Evolutionary conservation across 2,888 invertebrate genomes (phyloP).

Genomic region (Micropterix aruncella): DNA sequence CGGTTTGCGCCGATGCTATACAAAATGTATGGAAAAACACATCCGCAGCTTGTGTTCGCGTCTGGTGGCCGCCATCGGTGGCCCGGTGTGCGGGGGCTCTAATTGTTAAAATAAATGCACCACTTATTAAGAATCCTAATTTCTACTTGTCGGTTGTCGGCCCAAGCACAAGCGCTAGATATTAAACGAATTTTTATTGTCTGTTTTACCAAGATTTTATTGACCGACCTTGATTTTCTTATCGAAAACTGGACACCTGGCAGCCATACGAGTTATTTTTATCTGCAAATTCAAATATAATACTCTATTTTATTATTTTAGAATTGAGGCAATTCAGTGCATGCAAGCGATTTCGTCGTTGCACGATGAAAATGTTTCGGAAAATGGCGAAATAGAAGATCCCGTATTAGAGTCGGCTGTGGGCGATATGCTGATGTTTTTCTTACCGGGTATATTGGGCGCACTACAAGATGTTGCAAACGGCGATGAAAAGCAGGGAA

Average conservation of each 20-base stretch:
- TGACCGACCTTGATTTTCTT: too few species aligned
- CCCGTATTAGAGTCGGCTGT: constrained; percentile 22
- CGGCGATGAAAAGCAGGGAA: constrained; percentile 43
- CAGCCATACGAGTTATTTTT: too few species aligned
- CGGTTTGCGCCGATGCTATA: too few species aligned
- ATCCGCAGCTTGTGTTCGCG: too few species aligned
- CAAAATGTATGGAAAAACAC: too few species aligned
- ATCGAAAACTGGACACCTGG: too few species aligned
- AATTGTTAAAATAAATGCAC: too few species aligned
- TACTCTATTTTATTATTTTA: constrained; percentile 16
- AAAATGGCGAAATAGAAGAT: constrained; percentile 36
- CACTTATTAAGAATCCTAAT: not conserved
- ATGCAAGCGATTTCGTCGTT: constrained; percentile 48
- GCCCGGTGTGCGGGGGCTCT: too few species aligned
- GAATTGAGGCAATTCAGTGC: constrained; percentile 39
- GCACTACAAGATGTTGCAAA: constrained; percentile 43
- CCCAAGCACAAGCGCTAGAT: too few species aligned
- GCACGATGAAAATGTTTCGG: constrained; percentile 23
- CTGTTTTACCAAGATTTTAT: constrained; percentile 1
- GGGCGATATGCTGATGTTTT: constrained; percentile 42
- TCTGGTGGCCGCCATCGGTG: too few species aligned
- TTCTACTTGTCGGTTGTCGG: too few species aligned
- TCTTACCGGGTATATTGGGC: constrained; percentile 48
- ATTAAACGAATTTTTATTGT: not conserved
- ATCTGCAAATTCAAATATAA: too few species aligned